Base-by-base conservation (phyloP, 2,888 invertebrate species). In the Asteroscopus sphinx region DNA sequence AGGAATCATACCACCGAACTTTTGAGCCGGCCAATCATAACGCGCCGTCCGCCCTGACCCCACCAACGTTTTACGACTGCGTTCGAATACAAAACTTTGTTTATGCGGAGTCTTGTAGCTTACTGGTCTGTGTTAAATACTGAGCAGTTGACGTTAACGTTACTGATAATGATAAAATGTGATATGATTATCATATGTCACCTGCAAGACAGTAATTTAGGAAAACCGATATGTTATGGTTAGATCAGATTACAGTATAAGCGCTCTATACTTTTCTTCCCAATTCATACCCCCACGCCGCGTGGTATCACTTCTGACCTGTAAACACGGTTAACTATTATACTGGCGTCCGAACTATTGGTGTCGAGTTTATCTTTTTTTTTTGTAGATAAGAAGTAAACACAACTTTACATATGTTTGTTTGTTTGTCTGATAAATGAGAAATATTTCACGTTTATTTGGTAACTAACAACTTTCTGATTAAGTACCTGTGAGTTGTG, bases 271-370 rank as follows among this genome's bases (percentile, higher is more conserved):
- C 5, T 13, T 46, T 1, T 66, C 2, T 12, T 2, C 1, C 9
- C 1, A 6, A 35, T 52, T 30, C 25, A 35, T 45, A 67, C 61
- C 9, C 32, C 12, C 26, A 2, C 32, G 2, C n/a, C 11, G 42
- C 26, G 40, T 57, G 66, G 65, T 71, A 79, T 59, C 59, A 68
- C 55, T 71, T 25, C 52, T 52, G 41, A 41, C 52, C 17, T 57
- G 78, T 73, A 75, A 77, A 77, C 72, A 76, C 45, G 42, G 30
- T 36, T 58, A 54, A 68, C 60, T 49, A 58, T 47, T 73, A 56
- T 47, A 55, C 21, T 44, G 25, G 45, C 46, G 39, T 55, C 46
- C 51, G 42, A 65, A 62, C 47, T 45, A 69, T 61, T 56, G 36
- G 28, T 5, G 25, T 7, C 13, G 33, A 54, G 32, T 68, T 60